phyloP scores from a whole-genome alignment of 1,140 invertebrate species.

The Ceratina calcarata region DNA sequence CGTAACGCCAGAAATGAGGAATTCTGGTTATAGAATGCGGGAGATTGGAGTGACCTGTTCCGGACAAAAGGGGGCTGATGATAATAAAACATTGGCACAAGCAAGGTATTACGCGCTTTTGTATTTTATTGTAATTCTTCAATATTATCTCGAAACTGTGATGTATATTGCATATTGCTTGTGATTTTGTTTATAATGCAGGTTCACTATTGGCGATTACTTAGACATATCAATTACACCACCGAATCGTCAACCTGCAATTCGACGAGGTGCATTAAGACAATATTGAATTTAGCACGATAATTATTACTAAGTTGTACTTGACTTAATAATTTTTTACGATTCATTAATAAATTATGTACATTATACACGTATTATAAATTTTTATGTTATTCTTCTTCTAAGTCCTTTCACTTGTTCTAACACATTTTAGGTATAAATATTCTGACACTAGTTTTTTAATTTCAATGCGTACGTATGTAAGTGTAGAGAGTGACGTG shows the following conservation, averaged over 20 bases:
- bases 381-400: too few species aligned
- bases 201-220: slow-evolving; percentile 97
- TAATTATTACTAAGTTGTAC: too few species aligned
- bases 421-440: too few species aligned
- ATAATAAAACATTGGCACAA: slow-evolving; percentile 93
- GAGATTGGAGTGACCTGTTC: slow-evolving; percentile 97
- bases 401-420: too few species aligned
- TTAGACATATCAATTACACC: slow-evolving; percentile 98
- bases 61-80: slow-evolving; percentile 94
- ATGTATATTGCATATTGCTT: not conserved
- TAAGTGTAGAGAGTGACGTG: too few species aligned
- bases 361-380: too few species aligned
- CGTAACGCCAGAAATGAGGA: slow-evolving; percentile 92
- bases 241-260: slow-evolving; percentile 87
- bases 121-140: not conserved
- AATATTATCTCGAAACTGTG: not conserved
- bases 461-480: too few species aligned
- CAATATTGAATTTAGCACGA: slow-evolving; percentile 76
- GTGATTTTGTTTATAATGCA: slow-evolving; percentile 65
- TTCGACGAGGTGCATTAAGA: slow-evolving; percentile 82
- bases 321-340: too few species aligned
- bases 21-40: slow-evolving; percentile 92
- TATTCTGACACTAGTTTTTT: too few species aligned
- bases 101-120: slow-evolving; percentile 75
- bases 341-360: too few species aligned